Conservation (phyloP, 35 echinoderm and acorn worm genomes). For the Diadema setosum region DNA sequence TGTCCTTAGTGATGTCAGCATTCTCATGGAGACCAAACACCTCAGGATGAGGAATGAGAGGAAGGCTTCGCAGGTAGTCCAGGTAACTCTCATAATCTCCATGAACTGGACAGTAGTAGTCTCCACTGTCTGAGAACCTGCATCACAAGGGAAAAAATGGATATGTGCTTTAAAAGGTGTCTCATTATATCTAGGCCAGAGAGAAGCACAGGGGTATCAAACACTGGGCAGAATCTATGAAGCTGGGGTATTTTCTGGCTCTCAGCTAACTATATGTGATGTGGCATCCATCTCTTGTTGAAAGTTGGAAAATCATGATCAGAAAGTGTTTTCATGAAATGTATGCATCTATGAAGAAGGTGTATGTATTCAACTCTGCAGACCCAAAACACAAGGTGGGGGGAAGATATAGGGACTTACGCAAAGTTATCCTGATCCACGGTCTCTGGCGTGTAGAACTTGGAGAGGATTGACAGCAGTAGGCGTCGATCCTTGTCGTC, state of each 20-base stretch:
- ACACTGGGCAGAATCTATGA: too few relatives aligned
- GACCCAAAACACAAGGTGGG: too few relatives aligned
- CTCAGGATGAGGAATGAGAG: constrained; percentile 89
- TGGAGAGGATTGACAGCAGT: constrained; percentile 75
- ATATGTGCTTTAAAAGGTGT: too few relatives aligned
- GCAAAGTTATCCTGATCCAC: constrained; percentile 55
- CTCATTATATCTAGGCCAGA: too few relatives aligned
- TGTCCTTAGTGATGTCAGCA: constrained; percentile 99
- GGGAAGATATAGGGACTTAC: constrained; percentile 36
- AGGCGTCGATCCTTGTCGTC: constrained; percentile 97
- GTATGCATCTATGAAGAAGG: too few relatives aligned
- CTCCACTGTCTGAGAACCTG: constrained; percentile 94
- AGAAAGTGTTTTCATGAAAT: too few relatives aligned
- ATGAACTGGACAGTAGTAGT: constrained; percentile 72
- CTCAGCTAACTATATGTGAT: too few relatives aligned
- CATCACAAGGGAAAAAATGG: constrained; percentile 20
- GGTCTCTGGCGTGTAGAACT: constrained; percentile 71
- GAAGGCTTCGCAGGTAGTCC: constrained; percentile 80
- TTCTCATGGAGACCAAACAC: constrained; percentile 98
- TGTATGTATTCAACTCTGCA: too few relatives aligned
- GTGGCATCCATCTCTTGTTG: too few relatives aligned
- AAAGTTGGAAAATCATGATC: too few relatives aligned
- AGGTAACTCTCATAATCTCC: constrained; percentile 81
- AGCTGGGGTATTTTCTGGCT: too few relatives aligned
- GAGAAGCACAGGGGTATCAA: too few relatives aligned